Evolutionary conservation across 2,888 invertebrate genomes (phyloP).

Genomic region (Euplagia quadripunctaria): DNA sequence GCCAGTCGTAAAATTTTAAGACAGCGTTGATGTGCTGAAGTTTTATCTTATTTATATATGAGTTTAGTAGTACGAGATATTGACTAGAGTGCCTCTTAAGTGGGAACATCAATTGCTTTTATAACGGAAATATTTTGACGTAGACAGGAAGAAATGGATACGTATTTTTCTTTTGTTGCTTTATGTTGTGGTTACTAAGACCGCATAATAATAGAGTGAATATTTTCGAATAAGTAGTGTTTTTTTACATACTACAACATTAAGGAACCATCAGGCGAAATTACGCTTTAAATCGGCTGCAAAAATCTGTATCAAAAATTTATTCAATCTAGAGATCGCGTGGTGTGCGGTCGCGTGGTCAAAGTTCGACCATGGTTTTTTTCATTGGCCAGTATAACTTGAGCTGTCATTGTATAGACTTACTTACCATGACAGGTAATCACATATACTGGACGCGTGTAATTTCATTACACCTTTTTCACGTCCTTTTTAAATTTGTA

Average conservation of each 20-base stretch:
- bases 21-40: constrained; percentile 27
- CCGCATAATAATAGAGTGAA: neutral
- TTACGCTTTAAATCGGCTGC: neutral
- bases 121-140: constrained; percentile 8
- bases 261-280: neutral
- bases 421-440: too few relatives aligned
- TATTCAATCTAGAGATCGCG: too few relatives aligned
- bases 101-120: constrained; percentile 11
- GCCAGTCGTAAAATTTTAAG: constrained; percentile 44
- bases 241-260: too few relatives aligned
- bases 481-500: too few relatives aligned
- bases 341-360: too few relatives aligned
- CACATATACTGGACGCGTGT: too few relatives aligned
- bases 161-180: neutral
- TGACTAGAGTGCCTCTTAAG: constrained; percentile 18
- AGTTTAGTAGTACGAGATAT: constrained; percentile 12
- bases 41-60: constrained; percentile 23
- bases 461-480: too few relatives aligned
- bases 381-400: too few relatives aligned
- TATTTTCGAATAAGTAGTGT: neutral
- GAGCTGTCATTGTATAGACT: too few relatives aligned
- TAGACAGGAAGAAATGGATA: neutral
- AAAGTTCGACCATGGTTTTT: too few relatives aligned
- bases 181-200: neutral
- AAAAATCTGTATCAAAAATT: neutral